These are phyloP conservation scores for Cyphomyrus discorhynchus DNA, from an alignment of 2,113 vertebrate genomes.

Conservation along the genomic window DNA sequence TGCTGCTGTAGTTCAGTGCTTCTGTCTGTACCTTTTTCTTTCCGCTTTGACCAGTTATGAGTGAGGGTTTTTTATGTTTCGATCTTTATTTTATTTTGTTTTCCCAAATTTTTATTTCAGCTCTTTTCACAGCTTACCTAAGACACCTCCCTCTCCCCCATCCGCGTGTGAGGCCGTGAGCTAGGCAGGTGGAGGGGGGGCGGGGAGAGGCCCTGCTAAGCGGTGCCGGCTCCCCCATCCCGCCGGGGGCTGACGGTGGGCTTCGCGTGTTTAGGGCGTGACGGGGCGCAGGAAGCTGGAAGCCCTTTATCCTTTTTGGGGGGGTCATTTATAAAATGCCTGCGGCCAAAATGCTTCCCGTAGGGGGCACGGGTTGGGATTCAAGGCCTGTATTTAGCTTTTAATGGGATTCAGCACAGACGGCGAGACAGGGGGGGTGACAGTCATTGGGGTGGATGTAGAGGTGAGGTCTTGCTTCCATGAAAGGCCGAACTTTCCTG, in stretches of 20 bases:
- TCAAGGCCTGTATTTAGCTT: neutral
- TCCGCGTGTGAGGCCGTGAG: neutral
- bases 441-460: neutral
- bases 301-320: neutral
- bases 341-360: neutral
- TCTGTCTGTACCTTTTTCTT: constrained; percentile 72
- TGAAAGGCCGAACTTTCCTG: neutral
- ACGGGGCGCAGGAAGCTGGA: neutral
- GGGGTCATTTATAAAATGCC: neutral
- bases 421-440: neutral
- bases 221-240: neutral
- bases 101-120: neutral
- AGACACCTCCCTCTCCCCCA: neutral
- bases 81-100: neutral
- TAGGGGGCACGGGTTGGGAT: neutral
- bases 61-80: neutral
- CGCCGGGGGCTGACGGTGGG: neutral
- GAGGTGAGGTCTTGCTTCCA: neutral
- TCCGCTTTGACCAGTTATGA: constrained; percentile 71
- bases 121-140: constrained; percentile 2
- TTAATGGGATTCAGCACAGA: neutral
- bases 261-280: neutral
- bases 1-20: constrained; percentile 97
- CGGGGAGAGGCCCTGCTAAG: too few relatives aligned
- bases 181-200: neutral